Base-by-base conservation (phyloP, 2,113 vertebrate species). In the Benitochromis conjunctus region DNA sequence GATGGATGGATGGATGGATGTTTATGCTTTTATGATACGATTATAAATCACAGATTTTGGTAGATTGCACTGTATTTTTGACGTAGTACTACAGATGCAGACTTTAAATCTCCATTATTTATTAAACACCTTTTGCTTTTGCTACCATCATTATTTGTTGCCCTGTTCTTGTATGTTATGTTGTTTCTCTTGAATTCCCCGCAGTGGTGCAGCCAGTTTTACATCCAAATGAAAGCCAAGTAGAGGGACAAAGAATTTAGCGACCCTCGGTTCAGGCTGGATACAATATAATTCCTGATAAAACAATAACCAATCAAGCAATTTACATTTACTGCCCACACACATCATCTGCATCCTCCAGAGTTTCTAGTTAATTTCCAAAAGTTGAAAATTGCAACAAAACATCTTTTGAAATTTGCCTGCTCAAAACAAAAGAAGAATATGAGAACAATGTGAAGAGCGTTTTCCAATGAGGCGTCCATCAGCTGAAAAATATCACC, bases 231-330 rank as follows among this genome's bases (percentile, higher is more conserved):
- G 46, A 76, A 24, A 77, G 29, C 38, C 5, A 36, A 48, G 57
- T 10, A 57, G 36, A 78, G n/a, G 19, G 7, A 81, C 66, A 66
- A 54, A 24, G 3, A 57, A 43, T 57, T 38, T 11, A 24, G 9
- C 14, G 4, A 9, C 21, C 13, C 21, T 66, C 1, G 6, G 41
- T 77, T 83, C 36, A 69, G 81, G 19, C 69, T 86, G 82, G 80
- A 91, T 64, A 82, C 89, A 90, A 74, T 74, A 55, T 3, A 74
- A 88, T 41, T 79, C 83, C 79, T 86, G 84, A 91, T 86, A 82
- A 81, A 91, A 93, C 91, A 94, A 88, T 82, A 82, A 90, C 80
- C 90, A 95, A 95, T 95, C 90, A 84, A 84, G 82, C 87, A 1
- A 87, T 79, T 76, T 83, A 74, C 12, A 83, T 82, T 56, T 74